Evolutionary conservation across 30 jellyfish, hydroid and myxozoan species (phyloP), one percentile per base, ranked within the genome.

Genomic region (Turritopsis dohrnii): DNA sequence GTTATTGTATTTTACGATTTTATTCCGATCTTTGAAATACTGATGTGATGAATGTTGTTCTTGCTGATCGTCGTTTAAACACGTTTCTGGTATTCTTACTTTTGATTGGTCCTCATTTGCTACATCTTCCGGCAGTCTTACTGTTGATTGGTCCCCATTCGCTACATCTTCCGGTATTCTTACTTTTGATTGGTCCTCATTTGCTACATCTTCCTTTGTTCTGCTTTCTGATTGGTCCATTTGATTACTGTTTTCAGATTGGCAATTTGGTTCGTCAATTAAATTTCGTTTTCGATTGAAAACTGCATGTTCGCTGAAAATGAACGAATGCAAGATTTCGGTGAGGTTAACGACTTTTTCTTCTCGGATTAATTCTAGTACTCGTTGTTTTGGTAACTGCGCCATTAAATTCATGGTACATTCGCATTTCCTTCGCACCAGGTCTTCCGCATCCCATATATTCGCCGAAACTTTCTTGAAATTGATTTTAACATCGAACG

Each of bases 351-450:
- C 65, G 0, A 80, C 87, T 65, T 71, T 80, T 21, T 53, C 87
- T 8, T 80, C 81, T 21, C 65, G 82, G 16, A 80, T 18, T 24
- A 80, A 7, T 29, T 80, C 87, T 18, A 30, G 16, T 3, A 80
- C 41, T 29, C 81, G 31, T 27, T 52, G 83, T 71, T 53, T 80
- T 1, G 87, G 87, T 21, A 80, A 21, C 82, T 80, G 87, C 29
- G 41, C 84, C 82, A 80, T 21, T 22, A 65, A 25, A 17, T 1
- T 18, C 21, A 71, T 53, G 60, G 53, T 53, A 53, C 28, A 0
- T 24, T 31, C 79, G 28, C 79, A 52, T 17, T 28, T 16, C 25
- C 16, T 22, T 27, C n/a, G 4, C 8, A 80, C 22, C 8, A 25
- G 17, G 26, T 52, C 1, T 65, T 80, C 83, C n/a, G 26, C 21